Evolutionary conservation across 2,888 invertebrate genomes (phyloP), one percentile per base, ranked within the genome.

Genomic region (Scaptomyza cyrtandrae): DNA sequence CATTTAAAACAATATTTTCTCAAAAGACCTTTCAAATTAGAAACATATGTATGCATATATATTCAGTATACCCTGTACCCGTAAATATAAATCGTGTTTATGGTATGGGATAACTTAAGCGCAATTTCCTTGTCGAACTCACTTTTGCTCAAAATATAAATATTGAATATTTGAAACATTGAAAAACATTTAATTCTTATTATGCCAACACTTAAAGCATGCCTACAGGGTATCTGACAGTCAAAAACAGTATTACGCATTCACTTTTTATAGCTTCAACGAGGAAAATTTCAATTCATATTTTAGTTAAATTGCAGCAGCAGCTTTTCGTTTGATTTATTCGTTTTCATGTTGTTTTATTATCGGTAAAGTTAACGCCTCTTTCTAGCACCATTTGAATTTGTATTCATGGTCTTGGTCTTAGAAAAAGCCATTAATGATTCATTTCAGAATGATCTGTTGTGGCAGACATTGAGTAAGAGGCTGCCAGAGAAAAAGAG

Each of bases 1-100:
- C 78, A 83, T 75, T 80, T 84, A 75, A 84, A 77, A 84, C 81
- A 86, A 86, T 88, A 77, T 86, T 81, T 88, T 74, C 76, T 58
- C 61, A 64, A 72, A 50, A 73, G 70, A 67, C 75, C 65, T 80
- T 74, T 81, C 73, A 74, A 83, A 82, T 83, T 71, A 63, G 58
- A 54, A n/a, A 65, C 10, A 55, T 11, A 58, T 39, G 43, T 14
- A 43, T 39, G 54, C 13, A 46, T 29, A 35, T 19, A 35, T 41
- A 6, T 11, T 2, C 0, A 0, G 13, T 7, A 48, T 64, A 64
- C 64, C 65, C 64, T 64, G 64, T 63, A 44, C 19, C 19, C 2
- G 19, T 19, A 24, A 24, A 24, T 4, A 3, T 5, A 24, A 24
- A 4, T 24, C 24, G 3, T 3, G 24, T 24, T 24, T 24, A 24